phyloP scores from a whole-genome alignment of 2,113 vertebrate species.

The Pelobates fuscus region DNA sequence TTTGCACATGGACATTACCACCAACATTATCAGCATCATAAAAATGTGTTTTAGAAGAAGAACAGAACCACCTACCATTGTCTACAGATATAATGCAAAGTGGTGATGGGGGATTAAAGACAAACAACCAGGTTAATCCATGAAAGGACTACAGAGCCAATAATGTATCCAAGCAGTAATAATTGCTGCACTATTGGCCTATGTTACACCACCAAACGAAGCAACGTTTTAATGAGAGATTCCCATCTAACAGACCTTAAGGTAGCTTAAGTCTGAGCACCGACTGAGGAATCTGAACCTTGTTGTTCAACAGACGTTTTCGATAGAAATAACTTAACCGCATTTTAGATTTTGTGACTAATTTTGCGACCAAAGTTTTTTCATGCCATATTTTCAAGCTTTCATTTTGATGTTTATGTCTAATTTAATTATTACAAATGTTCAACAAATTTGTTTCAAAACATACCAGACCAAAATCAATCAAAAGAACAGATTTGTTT shows the following conservation, averaged over 20 bases:
- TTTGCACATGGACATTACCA: too few species aligned
- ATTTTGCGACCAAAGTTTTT: constrained; percentile 14
- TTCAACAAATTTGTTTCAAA: constrained; percentile 16
- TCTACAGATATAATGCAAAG: too few species aligned
- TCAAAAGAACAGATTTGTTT: constrained; percentile 34
- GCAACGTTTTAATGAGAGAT: not conserved
- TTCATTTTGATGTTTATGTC: constrained; percentile 18
- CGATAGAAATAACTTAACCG: constrained; percentile 20
- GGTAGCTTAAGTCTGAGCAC: not conserved
- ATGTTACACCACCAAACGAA: too few species aligned
- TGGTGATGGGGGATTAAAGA: too few species aligned
- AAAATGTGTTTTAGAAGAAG: too few species aligned
- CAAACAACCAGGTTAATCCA: too few species aligned
- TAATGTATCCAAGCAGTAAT: too few species aligned
- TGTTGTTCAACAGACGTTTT: constrained; percentile 6
- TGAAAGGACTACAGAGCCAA: too few species aligned
- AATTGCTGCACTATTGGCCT: too few species aligned
- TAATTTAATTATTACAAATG: constrained; percentile 23
- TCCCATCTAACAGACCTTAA: not conserved
- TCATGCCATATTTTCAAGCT: constrained; percentile 9
- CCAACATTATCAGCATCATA: too few species aligned
- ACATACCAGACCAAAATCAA: constrained; percentile 30
- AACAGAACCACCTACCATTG: too few species aligned
- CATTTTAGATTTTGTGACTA: constrained; percentile 34
- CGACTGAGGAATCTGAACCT: constrained; percentile 1